Conservation (phyloP, 2,797 vertebrate genomes). For the Sciaenops ocellatus region DNA sequence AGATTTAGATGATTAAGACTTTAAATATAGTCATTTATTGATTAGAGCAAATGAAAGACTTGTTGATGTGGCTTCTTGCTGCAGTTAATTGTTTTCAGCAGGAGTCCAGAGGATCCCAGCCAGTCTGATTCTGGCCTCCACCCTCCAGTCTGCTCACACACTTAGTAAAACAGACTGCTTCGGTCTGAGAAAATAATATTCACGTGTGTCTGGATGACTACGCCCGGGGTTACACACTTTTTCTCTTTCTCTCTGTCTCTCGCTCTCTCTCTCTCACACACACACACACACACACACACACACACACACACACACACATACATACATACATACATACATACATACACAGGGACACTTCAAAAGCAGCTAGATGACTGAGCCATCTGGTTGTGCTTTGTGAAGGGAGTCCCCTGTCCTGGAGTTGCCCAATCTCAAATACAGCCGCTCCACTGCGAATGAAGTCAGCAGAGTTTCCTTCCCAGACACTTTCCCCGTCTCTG, state of each 20-base stretch:
- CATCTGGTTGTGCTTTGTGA: constrained; percentile 74
- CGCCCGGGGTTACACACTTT: constrained; percentile 6
- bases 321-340: constrained; percentile 13
- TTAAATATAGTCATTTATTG: constrained; percentile 27
- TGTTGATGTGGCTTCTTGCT: background rate
- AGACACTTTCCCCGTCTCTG: constrained; percentile 35
- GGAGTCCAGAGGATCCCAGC: constrained; percentile 40
- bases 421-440: constrained; percentile 37
- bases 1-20: constrained; percentile 20
- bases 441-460: constrained; percentile 38
- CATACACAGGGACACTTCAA: constrained; percentile 40
- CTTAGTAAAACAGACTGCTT: constrained; percentile 55
- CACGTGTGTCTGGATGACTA: constrained; percentile 52
- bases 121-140: constrained; percentile 38
- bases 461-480: constrained; percentile 48
- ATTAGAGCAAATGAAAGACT: constrained; percentile 50
- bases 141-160: constrained; percentile 60
- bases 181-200: constrained; percentile 60
- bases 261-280: background rate
- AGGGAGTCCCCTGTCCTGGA: constrained; percentile 69
- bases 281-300: constrained; percentile 20
- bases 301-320: constrained; percentile 14
- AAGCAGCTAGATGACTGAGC: constrained; percentile 44
- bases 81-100: constrained; percentile 43
- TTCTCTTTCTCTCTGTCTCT: background rate